phyloP scores from a whole-genome alignment of 2,888 invertebrate genomes.

The Hydrotaea diabolus region DNA sequence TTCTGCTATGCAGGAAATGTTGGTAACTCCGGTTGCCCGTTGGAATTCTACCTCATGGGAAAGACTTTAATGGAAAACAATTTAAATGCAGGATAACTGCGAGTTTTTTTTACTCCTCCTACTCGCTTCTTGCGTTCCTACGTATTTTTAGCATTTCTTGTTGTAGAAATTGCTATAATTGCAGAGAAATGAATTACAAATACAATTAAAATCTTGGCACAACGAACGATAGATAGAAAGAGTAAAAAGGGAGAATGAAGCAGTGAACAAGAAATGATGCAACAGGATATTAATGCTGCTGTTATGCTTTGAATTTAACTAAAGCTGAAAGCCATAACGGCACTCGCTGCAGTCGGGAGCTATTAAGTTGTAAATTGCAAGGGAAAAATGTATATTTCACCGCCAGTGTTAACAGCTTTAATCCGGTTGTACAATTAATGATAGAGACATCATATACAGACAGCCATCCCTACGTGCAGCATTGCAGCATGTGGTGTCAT shows the following conservation, averaged over 20 bases:
- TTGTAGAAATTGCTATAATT: slow-evolving; percentile 73
- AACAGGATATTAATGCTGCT: slow-evolving; percentile 58
- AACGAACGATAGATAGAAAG: slow-evolving; percentile 23
- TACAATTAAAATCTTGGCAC: slow-evolving; percentile 74
- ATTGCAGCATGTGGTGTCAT: not conserved
- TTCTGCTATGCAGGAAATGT: too few relatives aligned
- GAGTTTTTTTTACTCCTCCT: slow-evolving; percentile 29
- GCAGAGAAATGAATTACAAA: slow-evolving; percentile 77
- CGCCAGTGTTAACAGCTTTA: slow-evolving; percentile 36
- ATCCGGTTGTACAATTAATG: slow-evolving; percentile 61
- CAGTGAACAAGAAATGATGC: slow-evolving; percentile 30
- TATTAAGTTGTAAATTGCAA: not conserved
- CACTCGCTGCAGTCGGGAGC: too few relatives aligned
- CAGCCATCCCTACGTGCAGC: not conserved
- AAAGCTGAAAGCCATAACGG: too few relatives aligned
- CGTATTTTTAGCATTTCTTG: slow-evolving; percentile 69
- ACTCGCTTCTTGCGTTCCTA: slow-evolving; percentile 34
- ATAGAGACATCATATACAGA: slow-evolving; percentile 4
- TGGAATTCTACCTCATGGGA: too few relatives aligned
- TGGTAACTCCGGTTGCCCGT: too few relatives aligned
- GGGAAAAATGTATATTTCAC: not conserved
- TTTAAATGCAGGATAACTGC: slow-evolving; percentile 25
- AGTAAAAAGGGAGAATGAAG: not conserved
- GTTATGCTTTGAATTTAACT: not conserved
- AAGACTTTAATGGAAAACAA: not conserved